Base-by-base conservation (phyloP, 2,113 vertebrate species). In the Syngnathus scovelli region DNA sequence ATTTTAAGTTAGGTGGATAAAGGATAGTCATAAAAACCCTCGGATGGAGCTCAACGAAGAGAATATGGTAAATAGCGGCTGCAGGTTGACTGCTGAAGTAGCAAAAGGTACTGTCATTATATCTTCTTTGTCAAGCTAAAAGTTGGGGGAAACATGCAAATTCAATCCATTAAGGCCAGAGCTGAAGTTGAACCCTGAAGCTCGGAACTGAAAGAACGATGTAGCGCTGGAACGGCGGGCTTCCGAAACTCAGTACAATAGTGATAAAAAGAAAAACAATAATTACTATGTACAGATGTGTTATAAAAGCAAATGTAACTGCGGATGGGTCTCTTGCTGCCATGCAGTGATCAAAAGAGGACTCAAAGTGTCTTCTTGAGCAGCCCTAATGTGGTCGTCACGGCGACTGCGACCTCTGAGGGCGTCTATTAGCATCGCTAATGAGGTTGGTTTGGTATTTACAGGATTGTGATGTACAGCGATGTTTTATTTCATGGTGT, bases 311-410 rank as follows among this genome's bases (percentile, higher is more conserved):
- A 44, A 71, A 27, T 63, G 41, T 60, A 64, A 59, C 72, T 71
- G 66, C 63, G 51, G 69, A 68, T 75, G 82, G 69, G 78, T 78
- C 66, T 64, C 67, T 38, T 60, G 68, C 72, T 76, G 59, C 68
- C 67, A 66, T 58, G 59, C 70, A 68, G 68, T 68, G 72, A 73
- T 81, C 70, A 70, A 55, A 70, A 46, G 49, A 55, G 69, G 63
- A 64, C 80, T 79, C 68, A 72, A 78, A 68, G 72, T 72, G 64
- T 64, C 68, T 75, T 79, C 82, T 79, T 76, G 68, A 84, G 76
- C 74, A 79, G 64, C 70, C 70, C 78, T 77, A 67, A 77, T 72
- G 68, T 54, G 12, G 41, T 78, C 55, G 69, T 69, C 75, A 77
- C 46, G 75, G 64, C 59, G 68, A 68, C 65, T 77, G 70, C 75